Conservation (phyloP, 2,113 vertebrate species). For the Colistium nudipinnis region DNA sequence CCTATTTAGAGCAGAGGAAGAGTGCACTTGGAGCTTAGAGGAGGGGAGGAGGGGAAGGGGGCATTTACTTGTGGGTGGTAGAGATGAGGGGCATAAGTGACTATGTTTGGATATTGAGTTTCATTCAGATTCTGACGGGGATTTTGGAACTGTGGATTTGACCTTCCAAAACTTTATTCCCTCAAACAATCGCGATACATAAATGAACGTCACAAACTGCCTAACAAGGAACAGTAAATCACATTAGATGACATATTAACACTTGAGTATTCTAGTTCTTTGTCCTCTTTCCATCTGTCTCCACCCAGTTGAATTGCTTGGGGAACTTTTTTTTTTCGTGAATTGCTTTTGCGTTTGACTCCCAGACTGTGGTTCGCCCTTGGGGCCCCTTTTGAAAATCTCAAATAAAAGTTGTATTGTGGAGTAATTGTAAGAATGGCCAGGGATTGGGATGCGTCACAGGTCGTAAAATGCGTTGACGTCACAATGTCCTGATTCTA, state of each 20-base stretch:
- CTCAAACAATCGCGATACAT: slow-evolving; percentile 1
- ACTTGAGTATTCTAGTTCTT: not conserved
- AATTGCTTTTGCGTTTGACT: not conserved
- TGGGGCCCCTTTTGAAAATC: not conserved
- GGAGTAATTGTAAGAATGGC: not conserved
- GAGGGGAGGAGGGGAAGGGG: slow-evolving; percentile 36
- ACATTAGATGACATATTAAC: not conserved
- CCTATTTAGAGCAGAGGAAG: slow-evolving; percentile 53
- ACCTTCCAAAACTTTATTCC: slow-evolving; percentile 21
- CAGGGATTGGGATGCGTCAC: too few relatives aligned
- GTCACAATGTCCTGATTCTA: too few relatives aligned
- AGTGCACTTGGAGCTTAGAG: slow-evolving; percentile 39
- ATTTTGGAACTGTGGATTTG: slow-evolving; percentile 23
- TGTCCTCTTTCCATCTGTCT: not conserved
- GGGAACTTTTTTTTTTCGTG: not conserved
- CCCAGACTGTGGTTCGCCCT: not conserved
- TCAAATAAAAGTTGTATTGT: not conserved
- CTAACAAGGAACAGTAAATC: not conserved
- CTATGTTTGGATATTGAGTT: slow-evolving; percentile 55
- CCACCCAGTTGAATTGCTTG: not conserved
- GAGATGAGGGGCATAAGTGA: slow-evolving; percentile 13
- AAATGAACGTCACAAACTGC: not conserved
- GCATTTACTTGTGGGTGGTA: slow-evolving; percentile 23
- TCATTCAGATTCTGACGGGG: slow-evolving; percentile 57
- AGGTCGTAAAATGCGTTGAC: too few relatives aligned